Evolutionary conservation across 2,797 vertebrate genomes (phyloP).

Genomic region (Peromyscus eremicus): DNA sequence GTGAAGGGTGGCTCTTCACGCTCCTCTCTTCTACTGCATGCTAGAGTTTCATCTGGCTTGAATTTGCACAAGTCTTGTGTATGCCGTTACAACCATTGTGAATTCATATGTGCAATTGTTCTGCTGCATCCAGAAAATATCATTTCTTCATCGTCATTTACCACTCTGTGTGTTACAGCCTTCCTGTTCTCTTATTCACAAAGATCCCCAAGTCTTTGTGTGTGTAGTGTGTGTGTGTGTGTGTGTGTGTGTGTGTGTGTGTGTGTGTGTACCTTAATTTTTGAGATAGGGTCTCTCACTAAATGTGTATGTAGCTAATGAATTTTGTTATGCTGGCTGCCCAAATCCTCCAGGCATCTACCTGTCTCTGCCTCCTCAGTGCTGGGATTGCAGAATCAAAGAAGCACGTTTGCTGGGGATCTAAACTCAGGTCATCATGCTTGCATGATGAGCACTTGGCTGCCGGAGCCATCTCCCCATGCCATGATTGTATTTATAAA

Average conservation of each 20-base stretch:
- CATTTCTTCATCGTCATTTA: neutral
- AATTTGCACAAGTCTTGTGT: neutral
- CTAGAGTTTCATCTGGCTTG: neutral
- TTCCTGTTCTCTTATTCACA: neutral
- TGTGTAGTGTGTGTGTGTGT: neutral
- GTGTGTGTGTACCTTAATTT: neutral
- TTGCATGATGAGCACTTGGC: neutral
- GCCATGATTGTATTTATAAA: neutral
- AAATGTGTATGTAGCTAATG: neutral
- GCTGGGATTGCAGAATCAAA: neutral
- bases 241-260: neutral
- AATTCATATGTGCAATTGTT: neutral
- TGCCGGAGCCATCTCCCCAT: neutral
- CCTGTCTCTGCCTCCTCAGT: neutral
- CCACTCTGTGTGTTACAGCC: neutral
- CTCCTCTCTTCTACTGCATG: neutral
- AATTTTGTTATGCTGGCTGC: neutral
- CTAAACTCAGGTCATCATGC: neutral
- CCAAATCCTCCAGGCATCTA: neutral
- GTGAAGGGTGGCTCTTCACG: neutral
- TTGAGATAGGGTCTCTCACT: neutral
- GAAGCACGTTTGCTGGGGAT: neutral
- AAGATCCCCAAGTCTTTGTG: neutral
- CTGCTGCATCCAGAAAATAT: neutral
- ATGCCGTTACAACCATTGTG: neutral